Base-by-base conservation (phyloP, 2,888 invertebrate genomes). In the Choristoneura rosaceana region DNA sequence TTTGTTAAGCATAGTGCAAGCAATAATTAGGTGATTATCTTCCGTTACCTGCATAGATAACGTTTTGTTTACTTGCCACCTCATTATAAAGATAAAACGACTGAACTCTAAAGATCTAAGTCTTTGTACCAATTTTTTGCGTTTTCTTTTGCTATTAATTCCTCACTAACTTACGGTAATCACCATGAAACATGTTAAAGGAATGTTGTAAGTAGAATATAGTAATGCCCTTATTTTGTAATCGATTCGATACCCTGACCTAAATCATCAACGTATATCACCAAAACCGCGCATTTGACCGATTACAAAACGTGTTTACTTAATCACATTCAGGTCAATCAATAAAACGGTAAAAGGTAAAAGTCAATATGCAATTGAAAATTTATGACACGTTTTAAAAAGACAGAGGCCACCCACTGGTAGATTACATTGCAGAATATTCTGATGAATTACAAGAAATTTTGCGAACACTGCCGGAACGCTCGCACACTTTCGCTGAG, bases 401-500 rank as follows among this genome's bases (percentile, higher is more conserved):
- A 77, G 76, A 81, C 79, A 79, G 79, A 80, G 84, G 82, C 90
- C 91, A 90, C 91, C 90, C 90, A 89, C 89, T 69, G 87, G 68
- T 82, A 79, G 81, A 84, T 88, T 85, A 85, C 84, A 83, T 81
- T 80, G 80, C 83, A 81, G 78, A 68, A 83, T 84, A 84, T 84
- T 83, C 81, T 87, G 87, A 90, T 87, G 88, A 86, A 90, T 88
- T 89, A 88, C 84, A 82, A 87, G 87, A 88, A 90, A 90, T 89
- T 91, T 90, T 90, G 88, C 90, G 86, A 90, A 89, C 80, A 76
- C 76, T 75, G 79, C 77, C 77, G 68, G 67, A 71, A 63, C 76
- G 86, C 89, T 89, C 90, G 86, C 89, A 90, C 89, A 92, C 92
- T 93, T 93, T 93, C 92, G 89, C 92, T 88, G 89, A 90, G 92